Evolutionary conservation across 2,888 invertebrate genomes (phyloP).

Genomic region (Cotesia congregata): DNA sequence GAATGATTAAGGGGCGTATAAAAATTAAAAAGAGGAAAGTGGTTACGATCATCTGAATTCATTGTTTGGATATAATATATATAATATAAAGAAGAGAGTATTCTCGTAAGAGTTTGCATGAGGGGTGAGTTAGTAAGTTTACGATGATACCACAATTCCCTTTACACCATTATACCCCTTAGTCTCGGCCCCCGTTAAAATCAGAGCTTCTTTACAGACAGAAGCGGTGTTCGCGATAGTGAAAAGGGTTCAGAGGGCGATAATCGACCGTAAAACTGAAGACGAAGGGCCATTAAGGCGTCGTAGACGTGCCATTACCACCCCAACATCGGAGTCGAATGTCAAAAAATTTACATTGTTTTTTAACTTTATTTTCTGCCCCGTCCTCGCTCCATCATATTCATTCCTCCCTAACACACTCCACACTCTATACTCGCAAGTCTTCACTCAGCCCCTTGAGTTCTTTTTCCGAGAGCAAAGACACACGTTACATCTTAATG

Average conservation of each 20-base stretch:
- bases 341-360: slow-evolving; percentile 47
- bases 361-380: slow-evolving; percentile 36
- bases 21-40: slow-evolving; percentile 51
- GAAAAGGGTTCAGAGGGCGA: slow-evolving; percentile 55
- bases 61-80: slow-evolving; percentile 44
- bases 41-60: slow-evolving; percentile 55
- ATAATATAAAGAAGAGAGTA: slow-evolving; percentile 36
- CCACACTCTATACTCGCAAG: too few relatives aligned
- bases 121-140: slow-evolving; percentile 56
- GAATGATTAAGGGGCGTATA: neutral
- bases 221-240: slow-evolving; percentile 50
- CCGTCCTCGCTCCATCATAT: neutral
- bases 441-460: neutral
- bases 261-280: slow-evolving; percentile 68
- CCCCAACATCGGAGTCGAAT: slow-evolving; percentile 23
- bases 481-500: slow-evolving; percentile 52
- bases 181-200: slow-evolving; percentile 52
- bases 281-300: slow-evolving; percentile 56
- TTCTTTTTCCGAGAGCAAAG: neutral
- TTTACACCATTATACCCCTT: slow-evolving; percentile 51
- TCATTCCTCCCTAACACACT: slow-evolving; percentile 11
- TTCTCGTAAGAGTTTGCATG: slow-evolving; percentile 29
- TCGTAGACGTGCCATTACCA: slow-evolving; percentile 53
- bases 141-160: slow-evolving; percentile 64
- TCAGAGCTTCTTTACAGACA: slow-evolving; percentile 61